A percentile compares a stretch with the other conserved stretches of the same genome.
These are phyloP conservation scores for Phaethon lepturus DNA, from an alignment of 2,113 vertebrate species.

Conservation along the genomic window DNA sequence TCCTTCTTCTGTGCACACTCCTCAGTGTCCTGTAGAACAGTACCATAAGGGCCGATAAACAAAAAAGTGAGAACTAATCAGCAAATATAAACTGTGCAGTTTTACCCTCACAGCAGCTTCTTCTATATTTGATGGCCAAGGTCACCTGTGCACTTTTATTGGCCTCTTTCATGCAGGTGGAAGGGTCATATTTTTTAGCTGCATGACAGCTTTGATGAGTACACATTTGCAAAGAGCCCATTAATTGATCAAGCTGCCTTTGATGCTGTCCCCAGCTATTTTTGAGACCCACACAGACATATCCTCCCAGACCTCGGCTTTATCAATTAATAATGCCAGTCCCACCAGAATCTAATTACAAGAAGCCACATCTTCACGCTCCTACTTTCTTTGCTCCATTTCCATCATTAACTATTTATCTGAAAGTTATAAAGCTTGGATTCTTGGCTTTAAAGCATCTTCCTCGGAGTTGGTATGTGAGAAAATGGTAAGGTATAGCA, in stretches of 20 bases:
- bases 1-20: conserved; percentile 81
- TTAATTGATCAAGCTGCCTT: conserved; percentile 97
- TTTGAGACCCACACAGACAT: conserved; percentile 91
- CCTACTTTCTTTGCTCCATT: conserved; percentile 86
- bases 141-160: conserved; percentile 89
- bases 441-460: conserved; percentile 83
- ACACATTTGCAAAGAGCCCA: conserved; percentile 90
- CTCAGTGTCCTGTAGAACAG: conserved; percentile 86
- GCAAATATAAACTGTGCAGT: conserved; percentile 81
- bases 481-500: conserved; percentile 77
- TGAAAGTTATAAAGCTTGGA: conserved; percentile 88
- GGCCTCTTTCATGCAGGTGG: conserved; percentile 88
- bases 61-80: conserved; percentile 85
- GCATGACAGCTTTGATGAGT: conserved; percentile 97
- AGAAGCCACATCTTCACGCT: conserved; percentile 93
- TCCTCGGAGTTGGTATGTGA: conserved; percentile 71
- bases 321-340: conserved; percentile 99
- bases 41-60: conserved; percentile 79
- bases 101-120: conserved; percentile 80
- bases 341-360: conserved; percentile 97
- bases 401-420: conserved; percentile 98
- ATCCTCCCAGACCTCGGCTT: conserved; percentile 90
- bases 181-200: conserved; percentile 88
- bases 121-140: conserved; percentile 88
- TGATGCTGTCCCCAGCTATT: conserved; percentile 96